Evolutionary conservation across 1,140 invertebrate genomes (phyloP), one percentile per base, ranked within the genome.

Genomic region (Diploscapter pachys): DNA sequence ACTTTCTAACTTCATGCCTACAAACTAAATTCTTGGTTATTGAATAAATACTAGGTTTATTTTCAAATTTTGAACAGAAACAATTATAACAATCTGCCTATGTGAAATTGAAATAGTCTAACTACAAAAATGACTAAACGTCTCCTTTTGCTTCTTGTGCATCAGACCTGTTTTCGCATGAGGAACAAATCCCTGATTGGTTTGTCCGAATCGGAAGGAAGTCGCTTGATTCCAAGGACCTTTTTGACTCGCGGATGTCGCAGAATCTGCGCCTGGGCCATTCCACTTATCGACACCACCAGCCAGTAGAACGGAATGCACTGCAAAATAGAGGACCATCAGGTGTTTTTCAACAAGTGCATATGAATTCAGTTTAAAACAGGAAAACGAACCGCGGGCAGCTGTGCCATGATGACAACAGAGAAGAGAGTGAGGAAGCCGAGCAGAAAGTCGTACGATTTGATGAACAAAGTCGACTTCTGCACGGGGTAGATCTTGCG

Each of bases 241-340:
- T 72, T 66, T 55, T 83, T 83, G 11, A 83, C 63, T 31, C 65
- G 65, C n/a, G 81, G 81, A 66, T 82, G 80, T 5, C 82, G 70
- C 2, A 83, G 71, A 4, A 84, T 31, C n/a, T 82, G 69, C 3
- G 73, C 71, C 72, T 84, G 79, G 4, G 73, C 64, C 69, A 83
- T 72, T 64, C 82, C 78, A 53, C 68, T 84, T 1, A 61, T 72
- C 13, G 77, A 79, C 6, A 84, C 68, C 6, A 73, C 72, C n/a
- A 82, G 64, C 81, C 82, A 84, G 66, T 83, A 83, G 5, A 83
- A 55, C 1, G 81, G 72, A 63, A 84, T 79, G 61, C 81, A 83
- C 81, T 83, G 63, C 72, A 82, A 72, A 72, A 5, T 4, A 61
- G 63, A 62, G 50, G 31, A 31, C 31, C 31, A 31, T 31, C 31